Conservation (phyloP, 2,888 invertebrate genomes). For the Heteromurus nitidus region DNA sequence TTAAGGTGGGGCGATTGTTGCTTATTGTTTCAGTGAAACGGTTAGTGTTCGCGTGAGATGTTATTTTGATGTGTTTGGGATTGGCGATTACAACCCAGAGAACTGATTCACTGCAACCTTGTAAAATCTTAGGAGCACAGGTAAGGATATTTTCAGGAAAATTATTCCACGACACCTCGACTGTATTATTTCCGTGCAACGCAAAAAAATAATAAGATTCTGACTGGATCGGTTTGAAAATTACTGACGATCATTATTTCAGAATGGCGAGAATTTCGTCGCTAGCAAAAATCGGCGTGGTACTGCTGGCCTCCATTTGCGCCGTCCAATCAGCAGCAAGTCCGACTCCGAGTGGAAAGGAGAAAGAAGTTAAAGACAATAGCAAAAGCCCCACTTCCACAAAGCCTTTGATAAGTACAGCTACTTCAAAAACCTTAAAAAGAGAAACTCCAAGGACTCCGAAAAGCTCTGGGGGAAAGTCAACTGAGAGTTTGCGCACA, state of each 20-base stretch:
- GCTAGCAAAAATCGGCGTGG: background rate
- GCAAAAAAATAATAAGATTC: no score
- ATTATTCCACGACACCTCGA: no score
- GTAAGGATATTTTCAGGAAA: no score
- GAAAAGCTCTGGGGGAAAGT: conserved; percentile 31
- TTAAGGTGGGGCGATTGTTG: conserved; percentile 48
- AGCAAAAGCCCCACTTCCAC: conserved; percentile 15
- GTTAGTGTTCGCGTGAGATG: conserved; percentile 24
- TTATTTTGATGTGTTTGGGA: conserved; percentile 17
- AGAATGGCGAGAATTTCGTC: conserved; percentile 37
- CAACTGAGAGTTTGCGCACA: conserved; percentile 49
- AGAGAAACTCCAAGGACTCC: conserved; percentile 23
- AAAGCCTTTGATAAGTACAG: conserved; percentile 11
- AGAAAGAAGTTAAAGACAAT: conserved; percentile 13
- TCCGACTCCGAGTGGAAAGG: conserved; percentile 19
- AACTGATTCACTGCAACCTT: no score
- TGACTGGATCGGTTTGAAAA: no score
- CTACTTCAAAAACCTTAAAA: conserved; percentile 27
- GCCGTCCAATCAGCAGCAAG: background rate
- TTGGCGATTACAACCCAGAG: no score
- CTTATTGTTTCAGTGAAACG: conserved; percentile 46
- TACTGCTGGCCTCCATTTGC: conserved; percentile 22
- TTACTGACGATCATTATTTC: no score
- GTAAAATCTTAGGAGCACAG: no score
- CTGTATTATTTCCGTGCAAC: no score